Percentiles rank a stretch among this genome's conserved stretches.
These are phyloP conservation scores for Orthosia gracilis DNA, from an alignment of 2,888 invertebrate genomes.

Conservation along the genomic window DNA sequence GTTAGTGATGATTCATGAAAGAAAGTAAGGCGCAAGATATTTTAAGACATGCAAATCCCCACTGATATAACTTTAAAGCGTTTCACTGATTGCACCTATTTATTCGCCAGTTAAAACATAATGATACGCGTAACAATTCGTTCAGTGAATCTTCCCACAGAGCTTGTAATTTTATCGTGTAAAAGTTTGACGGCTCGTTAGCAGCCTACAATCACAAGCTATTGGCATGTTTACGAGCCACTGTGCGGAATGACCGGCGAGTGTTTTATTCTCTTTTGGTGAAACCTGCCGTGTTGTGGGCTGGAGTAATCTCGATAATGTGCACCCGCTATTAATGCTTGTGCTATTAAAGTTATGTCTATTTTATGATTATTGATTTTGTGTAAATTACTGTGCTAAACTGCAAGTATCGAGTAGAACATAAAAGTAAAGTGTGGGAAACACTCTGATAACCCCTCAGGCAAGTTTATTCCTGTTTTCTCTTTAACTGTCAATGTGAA, in stretches of 20 bases:
- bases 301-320: slow-evolving; percentile 26
- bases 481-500: slow-evolving; percentile 1
- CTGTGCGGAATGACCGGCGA: slow-evolving; percentile 17
- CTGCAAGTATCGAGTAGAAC: background rate
- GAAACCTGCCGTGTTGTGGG: slow-evolving; percentile 15
- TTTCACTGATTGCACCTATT: slow-evolving; percentile 28
- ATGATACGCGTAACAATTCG: slow-evolving; percentile 31
- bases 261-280: slow-evolving; percentile 44
- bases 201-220: slow-evolving; percentile 36
- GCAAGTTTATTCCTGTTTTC: slow-evolving; percentile 8
- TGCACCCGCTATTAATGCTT: slow-evolving; percentile 3
- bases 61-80: slow-evolving; percentile 7
- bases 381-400: slow-evolving; percentile 26
- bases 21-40: background rate
- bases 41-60: slow-evolving; percentile 10
- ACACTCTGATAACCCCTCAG: background rate
- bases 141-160: slow-evolving; percentile 23
- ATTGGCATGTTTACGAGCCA: slow-evolving; percentile 33
- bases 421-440: slow-evolving; percentile 19
- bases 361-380: slow-evolving; percentile 44
- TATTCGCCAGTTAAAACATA: slow-evolving; percentile 25
- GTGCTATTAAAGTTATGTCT: slow-evolving; percentile 25
- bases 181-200: slow-evolving; percentile 33
- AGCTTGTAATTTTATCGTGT: slow-evolving; percentile 39
- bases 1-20: slow-evolving; percentile 1